Base-by-base conservation (phyloP, 2,113 vertebrate species). In the Scolopax mira region DNA sequence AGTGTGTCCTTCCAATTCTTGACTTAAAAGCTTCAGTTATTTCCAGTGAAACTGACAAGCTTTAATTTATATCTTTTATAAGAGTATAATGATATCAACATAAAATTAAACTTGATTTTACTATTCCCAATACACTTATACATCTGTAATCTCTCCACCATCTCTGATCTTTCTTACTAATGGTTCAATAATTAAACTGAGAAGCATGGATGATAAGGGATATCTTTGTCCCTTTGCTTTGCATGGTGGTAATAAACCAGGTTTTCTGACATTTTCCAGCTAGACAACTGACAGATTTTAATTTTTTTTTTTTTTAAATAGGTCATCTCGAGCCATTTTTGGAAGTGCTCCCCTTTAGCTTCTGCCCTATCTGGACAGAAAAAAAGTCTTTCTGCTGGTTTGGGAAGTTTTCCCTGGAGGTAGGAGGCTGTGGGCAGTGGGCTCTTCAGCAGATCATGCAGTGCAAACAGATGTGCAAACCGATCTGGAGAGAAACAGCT, bases 101-200 rank as follows among this genome's bases (percentile, higher is more conserved):
- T 71, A 92, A 95, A 96, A 89, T 52, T 44, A 90, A 93, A 87
- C 61, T 93, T 88, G 72, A 83, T 92, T 97, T 96, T 65, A 84
- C 69, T 89, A 49, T 69, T 94, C 92, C 94, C 37, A 89, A 14
- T 62, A 84, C 57, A 65, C 57, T 84, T 86, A 41, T 18, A 84
- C 11, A 86, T 87, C 69, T 55, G 52, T 71, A 81, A 86, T 93
- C 70, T 88, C 88, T 80, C 58, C 69, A 79, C 48, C 69, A 84
- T 52, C 57, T 94, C 90, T 86, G 88, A 84, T 81, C 73, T 93
- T 94, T 89, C 25, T 30, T 57, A 44, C 35, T 90, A 90, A 90
- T 46, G 41, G 69, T 72, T 96, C 61, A 92, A 74, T 90, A 96
- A 95, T 75, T 84, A 94, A 97, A 95, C 60, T 25, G 57, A 88